Conservation (phyloP, 2,113 vertebrate genomes). For the Lophius piscatorius region DNA sequence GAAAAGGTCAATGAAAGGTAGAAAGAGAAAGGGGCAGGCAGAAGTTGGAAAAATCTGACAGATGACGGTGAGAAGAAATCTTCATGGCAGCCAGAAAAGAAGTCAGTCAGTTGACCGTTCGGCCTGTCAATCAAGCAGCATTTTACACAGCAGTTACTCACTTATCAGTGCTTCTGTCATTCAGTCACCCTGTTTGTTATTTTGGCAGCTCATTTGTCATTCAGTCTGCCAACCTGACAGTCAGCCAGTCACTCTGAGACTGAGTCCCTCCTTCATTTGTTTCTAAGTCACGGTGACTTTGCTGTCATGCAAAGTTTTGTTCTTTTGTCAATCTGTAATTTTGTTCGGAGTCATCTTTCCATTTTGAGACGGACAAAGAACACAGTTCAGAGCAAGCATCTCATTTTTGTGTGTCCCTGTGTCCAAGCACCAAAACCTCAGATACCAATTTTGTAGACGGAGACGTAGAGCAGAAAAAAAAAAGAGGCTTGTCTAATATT, state of each 20-base stretch:
- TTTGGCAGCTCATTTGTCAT: slow-evolving; percentile 29
- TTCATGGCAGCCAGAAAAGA: slow-evolving; percentile 3
- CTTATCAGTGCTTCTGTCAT: slow-evolving; percentile 36
- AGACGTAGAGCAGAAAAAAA: slow-evolving; percentile 45
- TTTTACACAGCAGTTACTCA: slow-evolving; percentile 38
- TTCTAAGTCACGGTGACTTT: too few relatives aligned
- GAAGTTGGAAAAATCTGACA: slow-evolving; percentile 27
- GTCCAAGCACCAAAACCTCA: slow-evolving; percentile 16
- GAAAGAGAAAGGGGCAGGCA: slow-evolving; percentile 6
- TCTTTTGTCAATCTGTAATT: slow-evolving; percentile 4
- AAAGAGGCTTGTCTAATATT: slow-evolving; percentile 40
- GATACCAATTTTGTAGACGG: slow-evolving; percentile 36
- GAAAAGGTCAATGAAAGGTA: slow-evolving; percentile 44
- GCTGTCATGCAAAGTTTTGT: too few relatives aligned
- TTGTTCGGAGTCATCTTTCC: slow-evolving; percentile 2
- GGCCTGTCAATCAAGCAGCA: slow-evolving; percentile 36
- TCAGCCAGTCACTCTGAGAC: background rate
- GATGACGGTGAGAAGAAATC: slow-evolving; percentile 12
- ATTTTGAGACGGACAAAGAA: slow-evolving; percentile 3
- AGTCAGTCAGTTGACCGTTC: slow-evolving; percentile 10
- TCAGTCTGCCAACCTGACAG: slow-evolving; percentile 10
- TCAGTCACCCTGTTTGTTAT: slow-evolving; percentile 23
- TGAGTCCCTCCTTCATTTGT: background rate
- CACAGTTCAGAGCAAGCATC: slow-evolving; percentile 28
- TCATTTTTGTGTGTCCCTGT: slow-evolving; percentile 1